phyloP scores from a whole-genome alignment of 1,140 invertebrate species.

The Thaumatotibia leucotreta region DNA sequence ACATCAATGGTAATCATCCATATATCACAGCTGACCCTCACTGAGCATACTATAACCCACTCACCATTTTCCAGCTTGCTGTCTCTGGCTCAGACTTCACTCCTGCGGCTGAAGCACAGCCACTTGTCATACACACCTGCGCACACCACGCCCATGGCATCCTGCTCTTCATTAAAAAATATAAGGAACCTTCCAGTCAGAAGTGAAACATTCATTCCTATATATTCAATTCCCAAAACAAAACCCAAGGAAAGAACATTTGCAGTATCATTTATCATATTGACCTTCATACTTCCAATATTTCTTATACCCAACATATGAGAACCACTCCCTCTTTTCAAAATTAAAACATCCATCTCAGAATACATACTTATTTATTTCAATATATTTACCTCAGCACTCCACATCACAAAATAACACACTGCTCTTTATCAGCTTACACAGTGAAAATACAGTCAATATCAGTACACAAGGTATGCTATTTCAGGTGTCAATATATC shows the following conservation, averaged over 20 bases:
- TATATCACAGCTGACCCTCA: background rate
- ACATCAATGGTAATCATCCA: conserved; percentile 4
- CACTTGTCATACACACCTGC: conserved; percentile 7
- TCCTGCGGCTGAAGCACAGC: conserved; percentile 5
- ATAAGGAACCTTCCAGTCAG: conserved; percentile 2
- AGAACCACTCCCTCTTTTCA: conserved; percentile 17
- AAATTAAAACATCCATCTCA: conserved; percentile 72
- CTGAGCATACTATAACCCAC: conserved; percentile 5
- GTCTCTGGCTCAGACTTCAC: background rate
- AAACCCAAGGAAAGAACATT: background rate
- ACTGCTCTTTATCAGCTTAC: conserved; percentile 47
- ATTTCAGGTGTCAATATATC: background rate
- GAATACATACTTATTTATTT: conserved; percentile 64
- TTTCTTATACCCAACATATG: conserved; percentile 11
- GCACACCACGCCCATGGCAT: conserved; percentile 14
- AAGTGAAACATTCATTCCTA: conserved; percentile 5
- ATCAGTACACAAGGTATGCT: background rate
- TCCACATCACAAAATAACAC: conserved; percentile 59
- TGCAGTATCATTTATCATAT: background rate
- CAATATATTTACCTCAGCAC: conserved; percentile 50
- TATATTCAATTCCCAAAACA: background rate
- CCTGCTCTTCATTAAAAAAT: conserved; percentile 9
- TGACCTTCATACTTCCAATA: conserved; percentile 11
- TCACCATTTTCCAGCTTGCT: conserved; percentile 1
- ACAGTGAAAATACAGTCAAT: conserved; percentile 1